These are phyloP conservation scores for Plebejus anna DNA, from an alignment of 2,888 invertebrate species.

Conservation along the genomic window DNA sequence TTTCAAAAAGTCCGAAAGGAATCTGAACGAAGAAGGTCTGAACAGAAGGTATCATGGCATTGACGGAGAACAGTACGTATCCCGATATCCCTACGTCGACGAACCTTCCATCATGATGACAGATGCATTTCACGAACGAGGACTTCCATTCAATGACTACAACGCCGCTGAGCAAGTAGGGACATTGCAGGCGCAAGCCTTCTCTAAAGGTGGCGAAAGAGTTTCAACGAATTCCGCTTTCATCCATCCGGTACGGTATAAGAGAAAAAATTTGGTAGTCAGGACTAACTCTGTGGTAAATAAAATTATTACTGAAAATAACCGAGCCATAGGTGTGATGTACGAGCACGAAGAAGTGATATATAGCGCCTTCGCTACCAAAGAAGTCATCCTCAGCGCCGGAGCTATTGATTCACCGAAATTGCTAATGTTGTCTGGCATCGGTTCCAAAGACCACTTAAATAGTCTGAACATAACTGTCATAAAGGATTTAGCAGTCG, in stretches of 20 bases:
- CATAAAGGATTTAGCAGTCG: slow-evolving; percentile 56
- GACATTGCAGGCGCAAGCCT: slow-evolving; percentile 78
- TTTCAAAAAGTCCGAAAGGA: slow-evolving; percentile 83
- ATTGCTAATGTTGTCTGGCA: slow-evolving; percentile 60
- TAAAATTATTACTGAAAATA: slow-evolving; percentile 71
- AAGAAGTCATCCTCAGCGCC: slow-evolving; percentile 58
- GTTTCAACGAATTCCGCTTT: slow-evolving; percentile 82
- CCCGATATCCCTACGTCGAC: slow-evolving; percentile 81
- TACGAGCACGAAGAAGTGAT: slow-evolving; percentile 45
- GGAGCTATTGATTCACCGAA: slow-evolving; percentile 60
- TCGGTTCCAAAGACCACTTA: slow-evolving; percentile 57
- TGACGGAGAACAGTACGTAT: slow-evolving; percentile 80
- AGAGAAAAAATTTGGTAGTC: slow-evolving; percentile 70
- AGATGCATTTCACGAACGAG: slow-evolving; percentile 79
- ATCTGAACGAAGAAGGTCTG: slow-evolving; percentile 69
- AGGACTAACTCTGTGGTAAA: slow-evolving; percentile 73
- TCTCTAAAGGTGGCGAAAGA: slow-evolving; percentile 75
- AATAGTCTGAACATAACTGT: slow-evolving; percentile 49
- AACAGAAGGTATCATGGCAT: slow-evolving; percentile 79
- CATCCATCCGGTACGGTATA: slow-evolving; percentile 81
- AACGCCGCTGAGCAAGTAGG: slow-evolving; percentile 78
- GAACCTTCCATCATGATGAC: slow-evolving; percentile 73
- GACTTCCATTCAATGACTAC: slow-evolving; percentile 76
- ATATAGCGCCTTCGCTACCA: slow-evolving; percentile 51
- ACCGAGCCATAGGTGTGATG: slow-evolving; percentile 54